phyloP scores from a whole-genome alignment of 1,140 invertebrate genomes.

The Drosophila dunni region DNA sequence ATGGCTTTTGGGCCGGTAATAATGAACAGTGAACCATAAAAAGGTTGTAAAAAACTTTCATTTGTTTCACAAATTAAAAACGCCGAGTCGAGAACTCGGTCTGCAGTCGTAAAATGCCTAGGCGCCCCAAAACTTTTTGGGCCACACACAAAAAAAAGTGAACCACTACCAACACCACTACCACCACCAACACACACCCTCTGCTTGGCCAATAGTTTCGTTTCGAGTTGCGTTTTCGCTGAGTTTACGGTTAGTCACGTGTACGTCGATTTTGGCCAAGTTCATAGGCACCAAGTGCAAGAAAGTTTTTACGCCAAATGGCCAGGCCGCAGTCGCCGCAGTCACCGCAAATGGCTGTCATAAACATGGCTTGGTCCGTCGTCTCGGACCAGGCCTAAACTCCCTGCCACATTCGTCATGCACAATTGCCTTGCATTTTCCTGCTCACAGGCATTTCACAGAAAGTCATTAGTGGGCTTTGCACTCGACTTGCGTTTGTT shows the following conservation, averaged over 20 bases:
- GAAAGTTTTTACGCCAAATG: conserved; percentile 70
- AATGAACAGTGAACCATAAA: conserved; percentile 82
- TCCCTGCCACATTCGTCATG: conserved; percentile 78
- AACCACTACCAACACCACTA: background rate
- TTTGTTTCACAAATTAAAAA: conserved; percentile 82
- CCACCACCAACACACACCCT: conserved; percentile 2
- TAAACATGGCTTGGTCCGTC: conserved; percentile 52
- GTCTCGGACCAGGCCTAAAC: conserved; percentile 13
- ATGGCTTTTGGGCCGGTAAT: conserved; percentile 60
- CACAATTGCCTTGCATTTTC: conserved; percentile 77
- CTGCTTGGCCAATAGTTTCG: conserved; percentile 63
- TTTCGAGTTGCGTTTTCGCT: conserved; percentile 24
- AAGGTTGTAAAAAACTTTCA: conserved; percentile 82
- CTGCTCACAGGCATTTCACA: conserved; percentile 61
- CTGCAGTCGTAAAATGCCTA: conserved; percentile 58
- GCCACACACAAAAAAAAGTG: conserved; percentile 4
- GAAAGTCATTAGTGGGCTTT: conserved; percentile 80
- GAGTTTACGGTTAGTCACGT: conserved; percentile 59
- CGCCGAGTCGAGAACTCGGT: conserved; percentile 28
- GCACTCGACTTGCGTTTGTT: conserved; percentile 67
- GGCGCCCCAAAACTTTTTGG: conserved; percentile 51
- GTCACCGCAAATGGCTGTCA: conserved; percentile 79
- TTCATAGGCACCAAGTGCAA: conserved; percentile 51
- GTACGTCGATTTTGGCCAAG: conserved; percentile 62
- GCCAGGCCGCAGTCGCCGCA: conserved; percentile 67